Base-by-base conservation (phyloP, 2,797 vertebrate genomes). In the Tangara arthus region DNA sequence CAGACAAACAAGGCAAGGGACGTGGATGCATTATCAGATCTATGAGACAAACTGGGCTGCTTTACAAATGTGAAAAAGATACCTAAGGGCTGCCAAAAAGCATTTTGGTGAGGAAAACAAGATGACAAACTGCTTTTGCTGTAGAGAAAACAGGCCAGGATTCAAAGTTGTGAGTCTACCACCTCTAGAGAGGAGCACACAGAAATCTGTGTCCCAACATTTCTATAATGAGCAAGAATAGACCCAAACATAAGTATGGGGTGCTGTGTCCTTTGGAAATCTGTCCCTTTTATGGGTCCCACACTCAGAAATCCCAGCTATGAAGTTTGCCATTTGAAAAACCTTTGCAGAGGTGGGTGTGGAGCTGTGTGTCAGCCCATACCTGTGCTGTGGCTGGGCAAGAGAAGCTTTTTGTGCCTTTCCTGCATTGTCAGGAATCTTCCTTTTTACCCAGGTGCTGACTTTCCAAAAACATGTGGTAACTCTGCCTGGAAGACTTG, bases 21-120 rank as follows among this genome's bases (percentile, higher is more conserved):
- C 61, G 24, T 0, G 2, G 61, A 47, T 64, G 49, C 50, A 15
- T 57, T 87, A 64, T 35, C 52, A 64, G 34, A 44, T 8, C 68
- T 34, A 5, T 50, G 60, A 82, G 89, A 61, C 44, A 56, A 79
- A 52, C 46, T 57, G 68, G 60, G 81, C 82, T 92, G 78, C 75
- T 89, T 94, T 92, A 92, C 78, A 85, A 82, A 47, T 37, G 27
- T 26, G 64, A 76, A 81, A 66, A 71, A 69, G 75, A 78, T 19
- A 75, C 19, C 71, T 30, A 78, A 60, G 23, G 22, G 39, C 30
- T 95, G 81, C 64, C 90, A 96, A 65, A 93, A 81, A 34, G 30
- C 26, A 7, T 82, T 89, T 86, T 81, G 75, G 27, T 89, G 64
- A 77, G 57, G 81, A 82, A 87, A 92, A 35, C 35, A 90, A 75